phyloP scores from a whole-genome alignment of 2,797 vertebrate species.

The Meriones psammophilus region DNA sequence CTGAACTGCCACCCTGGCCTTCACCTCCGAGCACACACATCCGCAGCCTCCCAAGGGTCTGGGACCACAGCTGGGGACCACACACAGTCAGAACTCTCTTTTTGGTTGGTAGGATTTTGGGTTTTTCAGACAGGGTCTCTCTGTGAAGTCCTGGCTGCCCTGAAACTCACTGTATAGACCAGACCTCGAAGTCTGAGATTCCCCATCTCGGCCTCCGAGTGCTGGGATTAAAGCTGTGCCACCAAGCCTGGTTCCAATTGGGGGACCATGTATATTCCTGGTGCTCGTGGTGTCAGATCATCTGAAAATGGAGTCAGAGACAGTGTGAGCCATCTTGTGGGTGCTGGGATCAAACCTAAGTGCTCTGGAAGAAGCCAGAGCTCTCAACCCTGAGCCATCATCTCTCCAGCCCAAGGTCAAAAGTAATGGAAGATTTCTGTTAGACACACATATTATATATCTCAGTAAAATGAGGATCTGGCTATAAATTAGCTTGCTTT shows the following conservation, averaged over 20 bases:
- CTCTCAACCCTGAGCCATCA: not conserved
- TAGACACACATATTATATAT: slow-evolving; percentile 17
- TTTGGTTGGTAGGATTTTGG: not conserved
- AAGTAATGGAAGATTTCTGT: not conserved
- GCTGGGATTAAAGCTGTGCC: not conserved
- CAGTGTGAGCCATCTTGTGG: not conserved
- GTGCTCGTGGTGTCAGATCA: not conserved
- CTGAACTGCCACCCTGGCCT: not conserved
- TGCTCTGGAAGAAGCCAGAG: not conserved
- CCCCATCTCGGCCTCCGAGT: not conserved
- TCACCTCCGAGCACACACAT: not conserved
- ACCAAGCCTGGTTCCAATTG: not conserved
- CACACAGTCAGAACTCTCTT: not conserved
- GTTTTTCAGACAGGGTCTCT: not conserved
- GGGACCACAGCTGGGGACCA: not conserved
- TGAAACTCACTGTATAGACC: not conserved
- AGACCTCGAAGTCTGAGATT: not conserved
- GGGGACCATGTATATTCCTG: not conserved
- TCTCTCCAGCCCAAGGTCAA: not conserved
- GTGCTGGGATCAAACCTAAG: not conserved
- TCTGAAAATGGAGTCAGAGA: not conserved
- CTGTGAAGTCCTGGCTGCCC: not conserved
- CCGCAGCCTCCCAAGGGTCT: not conserved
- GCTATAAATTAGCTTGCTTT: too few species aligned
- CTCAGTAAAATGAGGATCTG: slow-evolving; percentile 4